Evolutionary conservation across 2,113 vertebrate genomes (phyloP), one percentile per base, ranked within the genome.

Genomic region (Antigone vipio): DNA sequence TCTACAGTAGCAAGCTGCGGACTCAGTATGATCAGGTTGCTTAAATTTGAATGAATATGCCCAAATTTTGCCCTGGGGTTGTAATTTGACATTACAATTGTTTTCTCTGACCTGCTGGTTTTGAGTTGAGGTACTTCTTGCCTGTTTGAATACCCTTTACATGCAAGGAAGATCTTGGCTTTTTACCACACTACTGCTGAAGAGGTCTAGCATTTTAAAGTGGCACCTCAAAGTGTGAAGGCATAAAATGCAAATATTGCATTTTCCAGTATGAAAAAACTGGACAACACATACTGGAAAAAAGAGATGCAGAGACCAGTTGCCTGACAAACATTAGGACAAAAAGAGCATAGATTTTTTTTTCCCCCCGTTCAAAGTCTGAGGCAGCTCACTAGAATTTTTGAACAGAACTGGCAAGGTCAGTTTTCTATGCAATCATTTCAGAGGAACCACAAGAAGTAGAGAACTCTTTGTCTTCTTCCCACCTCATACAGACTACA

Each of bases 161-260:
- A 38, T 2, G 0, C 26, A n/a, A 72, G 35, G 30, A 72, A 42
- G 14, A 40, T 53, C 24, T 63, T 71, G 7, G 6, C 4, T 87
- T 50, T 85, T 45, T 49, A 53, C 73, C 4, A 19, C 23, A 56
- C 7, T 64, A 20, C 9, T 35, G 6, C 22, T 82, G 11, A 58
- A 85, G 27, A 45, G 4, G 8, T 58, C 68, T 79, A 7, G 62
- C 3, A 14, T 69, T 34, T 49, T 50, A 67, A 60, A 8, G 3
- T 44, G 10, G 0, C 6, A 44, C 1, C 14, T 77, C 2, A 0
- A 52, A 40, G 5, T 3, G 9, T 14, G 24, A 74, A 58, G 40
- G 6, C 4, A 58, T 22, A 71, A 89, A 59, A 94, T 49, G 2
- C 12, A 87, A 87, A 49, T 24, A 32, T 2, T 60, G 19, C 4